Base-by-base conservation (phyloP, 1,140 invertebrate species). In the Nebria ingens region DNA sequence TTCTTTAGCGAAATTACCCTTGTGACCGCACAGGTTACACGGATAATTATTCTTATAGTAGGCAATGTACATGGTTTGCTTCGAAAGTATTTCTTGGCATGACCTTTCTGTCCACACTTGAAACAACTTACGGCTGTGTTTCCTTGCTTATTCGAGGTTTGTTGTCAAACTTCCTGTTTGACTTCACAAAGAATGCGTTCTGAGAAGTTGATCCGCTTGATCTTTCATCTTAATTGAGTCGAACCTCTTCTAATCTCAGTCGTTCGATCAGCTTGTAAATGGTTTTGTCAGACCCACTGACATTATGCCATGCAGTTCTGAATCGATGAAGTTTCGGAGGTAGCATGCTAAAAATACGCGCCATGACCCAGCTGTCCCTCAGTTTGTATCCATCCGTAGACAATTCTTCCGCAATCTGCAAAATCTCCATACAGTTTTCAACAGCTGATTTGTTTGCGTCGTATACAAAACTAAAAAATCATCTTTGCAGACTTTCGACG, bases 11-110 rank as follows among this genome's bases (percentile, higher is more conserved):
- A 29, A 62, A 49, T 60, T 59, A 29, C 59, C 57, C 25, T 56
- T 61, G 19, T 55, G 22, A 12, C 58, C n/a, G 29, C 60, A 63
- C 0, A 15, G 50, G 51, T 62, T 62, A 20, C 62, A 62, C 0
- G 15, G 20, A 51, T 62, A 62, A 4, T 52, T 60, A 11, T 58
- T 60, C 29, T 61, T 64, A 34, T 59, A 65, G 52, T 64, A 62
- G 0, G 49, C 57, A 12, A 65, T 15, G 22, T 62, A 17, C 45
- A n/a, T 54, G 19, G 21, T 19, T 52, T 13, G 12, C 1, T 53
- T 9, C 21, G 21, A 29, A 4, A 29, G 4, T 29, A 4, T 29
- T 29, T 29, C 13, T 29, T 29, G 4, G 13, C 4, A 6, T 29
- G 25, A 29, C 25, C 25, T 29, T 6, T 6, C 13, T 13, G 13